A percentile compares a stretch with the other conserved stretches of the same genome.
Evolutionary conservation across 2,797 vertebrate genomes (phyloP).

Genomic region (Gila robusta): DNA sequence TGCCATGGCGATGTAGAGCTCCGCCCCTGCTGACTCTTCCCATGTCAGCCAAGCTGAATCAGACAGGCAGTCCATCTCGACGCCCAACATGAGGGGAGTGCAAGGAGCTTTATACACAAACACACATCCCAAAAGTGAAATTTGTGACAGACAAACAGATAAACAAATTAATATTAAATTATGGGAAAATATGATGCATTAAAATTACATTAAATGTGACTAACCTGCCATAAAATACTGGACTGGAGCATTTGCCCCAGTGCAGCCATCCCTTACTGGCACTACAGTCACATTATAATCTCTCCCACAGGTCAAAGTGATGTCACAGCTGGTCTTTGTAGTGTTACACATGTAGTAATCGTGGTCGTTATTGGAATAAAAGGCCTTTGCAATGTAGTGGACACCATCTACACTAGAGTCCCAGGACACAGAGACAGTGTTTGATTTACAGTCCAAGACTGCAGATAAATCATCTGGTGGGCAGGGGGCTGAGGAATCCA

Average conservation of each 20-base stretch:
- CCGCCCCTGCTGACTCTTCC: slow-evolving; percentile 64
- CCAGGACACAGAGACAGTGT: slow-evolving; percentile 73
- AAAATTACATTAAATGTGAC: neutral
- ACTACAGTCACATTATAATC: slow-evolving; percentile 76
- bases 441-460: slow-evolving; percentile 68
- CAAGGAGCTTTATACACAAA: slow-evolving; percentile 74
- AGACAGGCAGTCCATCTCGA: slow-evolving; percentile 79
- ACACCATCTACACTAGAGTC: slow-evolving; percentile 62
- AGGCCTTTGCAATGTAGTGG: slow-evolving; percentile 63
- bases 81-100: slow-evolving; percentile 66
- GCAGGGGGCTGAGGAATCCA: slow-evolving; percentile 75
- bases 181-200: neutral
- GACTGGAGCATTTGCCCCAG: slow-evolving; percentile 69
- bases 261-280: slow-evolving; percentile 70
- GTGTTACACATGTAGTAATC: slow-evolving; percentile 68
- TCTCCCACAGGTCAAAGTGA: slow-evolving; percentile 74
- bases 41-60: slow-evolving; percentile 76
- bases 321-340: slow-evolving; percentile 63
- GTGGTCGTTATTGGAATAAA: slow-evolving; percentile 27
- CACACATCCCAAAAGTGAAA: slow-evolving; percentile 4
- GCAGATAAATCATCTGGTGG: slow-evolving; percentile 64
- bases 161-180: neutral
- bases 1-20: slow-evolving; percentile 64
- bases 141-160: neutral
- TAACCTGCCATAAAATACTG: slow-evolving; percentile 73